Percentiles rank a stretch among this genome's conserved stretches.
These are phyloP conservation scores for Damaliscus lunatus DNA, from an alignment of 2,113 vertebrate genomes.

Conservation along the genomic window DNA sequence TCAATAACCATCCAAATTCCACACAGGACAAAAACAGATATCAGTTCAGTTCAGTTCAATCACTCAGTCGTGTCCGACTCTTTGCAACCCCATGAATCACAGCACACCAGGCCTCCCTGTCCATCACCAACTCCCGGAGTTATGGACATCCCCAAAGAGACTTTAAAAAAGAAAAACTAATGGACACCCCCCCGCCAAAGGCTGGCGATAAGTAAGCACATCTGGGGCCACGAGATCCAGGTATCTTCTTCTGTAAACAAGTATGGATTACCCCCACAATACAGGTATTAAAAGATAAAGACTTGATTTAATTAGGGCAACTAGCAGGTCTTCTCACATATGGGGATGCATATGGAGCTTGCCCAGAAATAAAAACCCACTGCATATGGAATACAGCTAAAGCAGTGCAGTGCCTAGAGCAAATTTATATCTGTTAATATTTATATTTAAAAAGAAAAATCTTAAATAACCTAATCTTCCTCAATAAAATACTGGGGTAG, in stretches of 20 bases:
- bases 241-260: neutral
- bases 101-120: too few relatives aligned
- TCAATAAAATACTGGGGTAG: neutral
- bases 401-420: neutral
- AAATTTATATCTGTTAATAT: neutral
- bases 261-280: neutral
- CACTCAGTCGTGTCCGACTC: too few relatives aligned
- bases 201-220: neutral
- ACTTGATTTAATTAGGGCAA: neutral
- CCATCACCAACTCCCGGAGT: too few relatives aligned
- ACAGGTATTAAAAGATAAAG: neutral
- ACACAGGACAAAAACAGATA: neutral
- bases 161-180: neutral
- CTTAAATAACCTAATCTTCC: neutral
- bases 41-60: too few relatives aligned
- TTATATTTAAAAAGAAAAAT: neutral
- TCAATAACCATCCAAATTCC: neutral
- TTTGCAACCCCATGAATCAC: too few relatives aligned
- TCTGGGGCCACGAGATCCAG: neutral
- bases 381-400: neutral
- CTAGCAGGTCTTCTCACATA: neutral
- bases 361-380: neutral
- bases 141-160: neutral
- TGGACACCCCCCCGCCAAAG: neutral
- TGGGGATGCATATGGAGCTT: neutral